A percentile compares a stretch with the other conserved stretches of the same genome.
These are phyloP conservation scores for Herminia tarsipennalis DNA, from an alignment of 2,888 invertebrate genomes.

Conservation along the genomic window DNA sequence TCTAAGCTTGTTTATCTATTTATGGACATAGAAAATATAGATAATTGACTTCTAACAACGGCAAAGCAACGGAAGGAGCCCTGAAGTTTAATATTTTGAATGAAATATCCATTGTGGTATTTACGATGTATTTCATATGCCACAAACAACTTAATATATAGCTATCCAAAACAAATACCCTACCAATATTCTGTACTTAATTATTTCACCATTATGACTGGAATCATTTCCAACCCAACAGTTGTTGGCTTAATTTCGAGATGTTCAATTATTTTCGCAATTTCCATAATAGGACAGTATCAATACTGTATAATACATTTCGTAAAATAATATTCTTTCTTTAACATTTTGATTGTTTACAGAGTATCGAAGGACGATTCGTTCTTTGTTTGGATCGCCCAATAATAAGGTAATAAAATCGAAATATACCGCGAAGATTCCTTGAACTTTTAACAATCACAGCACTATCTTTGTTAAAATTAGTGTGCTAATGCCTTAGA, in stretches of 20 bases:
- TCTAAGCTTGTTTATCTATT: conserved; percentile 18
- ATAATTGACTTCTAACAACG: too few relatives aligned
- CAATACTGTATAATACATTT: conserved; percentile 1
- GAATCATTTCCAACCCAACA: not conserved
- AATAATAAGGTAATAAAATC: conserved; percentile 51
- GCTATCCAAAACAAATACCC: not conserved
- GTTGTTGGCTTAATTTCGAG: not conserved
- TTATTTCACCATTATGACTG: not conserved
- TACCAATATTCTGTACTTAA: not conserved
- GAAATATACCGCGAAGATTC: conserved; percentile 55
- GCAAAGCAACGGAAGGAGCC: too few relatives aligned
- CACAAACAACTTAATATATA: not conserved
- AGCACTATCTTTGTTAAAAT: conserved; percentile 52
- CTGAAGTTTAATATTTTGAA: too few relatives aligned
- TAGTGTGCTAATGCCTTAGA: conserved; percentile 39
- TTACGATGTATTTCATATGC: too few relatives aligned
- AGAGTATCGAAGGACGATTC: conserved; percentile 20
- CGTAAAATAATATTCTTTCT: conserved; percentile 7
- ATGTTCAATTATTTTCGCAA: conserved; percentile 4
- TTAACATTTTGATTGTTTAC: conserved; percentile 25
- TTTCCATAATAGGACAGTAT: not conserved
- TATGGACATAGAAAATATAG: conserved; percentile 2
- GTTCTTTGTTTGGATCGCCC: conserved; percentile 39
- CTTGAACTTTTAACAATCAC: conserved; percentile 71
- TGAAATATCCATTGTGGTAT: too few relatives aligned